Percentiles rank a stretch among this genome's conserved stretches.
phyloP scores from a whole-genome alignment of 2,888 invertebrate genomes.

The Druceiella hillmani region DNA sequence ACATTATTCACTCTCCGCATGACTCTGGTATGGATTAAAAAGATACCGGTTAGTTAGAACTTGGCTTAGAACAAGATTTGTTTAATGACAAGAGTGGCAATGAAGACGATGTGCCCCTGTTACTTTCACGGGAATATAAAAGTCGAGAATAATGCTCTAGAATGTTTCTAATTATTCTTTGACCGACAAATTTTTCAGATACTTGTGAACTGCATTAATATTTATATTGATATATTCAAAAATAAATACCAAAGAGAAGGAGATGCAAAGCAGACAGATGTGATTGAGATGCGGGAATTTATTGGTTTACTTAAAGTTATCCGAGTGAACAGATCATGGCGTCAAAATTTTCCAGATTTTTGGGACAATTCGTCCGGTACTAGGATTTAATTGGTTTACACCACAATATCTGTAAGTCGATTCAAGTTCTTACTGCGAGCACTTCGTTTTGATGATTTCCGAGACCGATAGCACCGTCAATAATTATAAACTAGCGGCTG shows the following conservation, averaged over 20 bases:
- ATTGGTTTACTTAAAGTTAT: constrained; percentile 1
- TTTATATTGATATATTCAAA: neutral
- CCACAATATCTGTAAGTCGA: neutral
- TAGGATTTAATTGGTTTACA: neutral
- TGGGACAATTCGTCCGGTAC: constrained; percentile 1
- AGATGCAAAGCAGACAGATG: neutral
- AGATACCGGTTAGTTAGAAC: neutral
- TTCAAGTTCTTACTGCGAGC: neutral
- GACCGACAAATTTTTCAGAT: neutral
- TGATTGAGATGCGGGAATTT: constrained; percentile 1
- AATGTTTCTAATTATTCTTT: neutral
- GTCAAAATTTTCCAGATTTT: neutral
- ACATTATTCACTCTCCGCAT: neutral
- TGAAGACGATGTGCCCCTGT: constrained; percentile 1
- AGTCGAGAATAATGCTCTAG: neutral
- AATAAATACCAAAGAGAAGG: neutral
- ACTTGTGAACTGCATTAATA: neutral
- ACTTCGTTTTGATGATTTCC: neutral
- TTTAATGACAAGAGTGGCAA: neutral
- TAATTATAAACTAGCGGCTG: neutral
- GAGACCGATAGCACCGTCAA: neutral
- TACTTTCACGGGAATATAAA: neutral
- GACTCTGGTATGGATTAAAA: neutral
- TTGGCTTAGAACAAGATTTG: neutral
- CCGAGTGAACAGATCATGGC: neutral